These are phyloP conservation scores for Ceratosolen fusciceps DNA, from an alignment of 1,140 invertebrate genomes.

Conservation along the genomic window DNA sequence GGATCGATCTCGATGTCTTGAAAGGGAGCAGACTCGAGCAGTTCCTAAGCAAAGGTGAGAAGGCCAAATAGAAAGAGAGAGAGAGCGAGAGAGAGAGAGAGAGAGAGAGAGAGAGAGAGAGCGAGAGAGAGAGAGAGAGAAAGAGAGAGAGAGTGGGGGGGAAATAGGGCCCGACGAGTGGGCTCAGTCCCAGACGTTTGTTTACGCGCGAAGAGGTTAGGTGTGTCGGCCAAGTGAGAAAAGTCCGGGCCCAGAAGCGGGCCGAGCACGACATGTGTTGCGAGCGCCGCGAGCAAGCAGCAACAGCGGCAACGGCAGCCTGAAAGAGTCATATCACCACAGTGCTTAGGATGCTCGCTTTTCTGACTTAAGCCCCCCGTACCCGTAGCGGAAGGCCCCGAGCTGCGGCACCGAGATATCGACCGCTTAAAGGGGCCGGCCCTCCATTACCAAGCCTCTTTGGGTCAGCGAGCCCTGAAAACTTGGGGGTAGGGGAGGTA, in stretches of 20 bases:
- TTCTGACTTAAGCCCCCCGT: neutral
- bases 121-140: neutral
- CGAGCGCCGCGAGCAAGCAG: neutral
- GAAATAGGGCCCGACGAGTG: no score
- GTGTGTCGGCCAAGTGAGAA: neutral
- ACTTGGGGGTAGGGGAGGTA: neutral
- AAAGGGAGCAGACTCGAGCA: neutral
- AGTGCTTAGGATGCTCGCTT: neutral
- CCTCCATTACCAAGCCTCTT: neutral
- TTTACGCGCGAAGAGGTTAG: constrained; percentile 2
- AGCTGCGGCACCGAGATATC: neutral
- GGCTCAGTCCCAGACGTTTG: neutral
- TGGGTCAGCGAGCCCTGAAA: neutral
- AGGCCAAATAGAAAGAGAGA: no score
- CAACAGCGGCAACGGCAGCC: neutral
- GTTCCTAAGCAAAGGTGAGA: neutral
- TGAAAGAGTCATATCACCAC: neutral
- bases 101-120: neutral
- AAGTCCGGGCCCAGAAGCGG: neutral
- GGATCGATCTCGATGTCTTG: constrained; percentile 10
- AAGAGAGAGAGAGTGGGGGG: neutral
- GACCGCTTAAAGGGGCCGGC: neutral
- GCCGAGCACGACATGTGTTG: neutral
- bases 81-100: neutral
- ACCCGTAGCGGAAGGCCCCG: neutral